Base-by-base conservation (phyloP, 2,888 invertebrate genomes). In the Pilophorus perplexus region DNA sequence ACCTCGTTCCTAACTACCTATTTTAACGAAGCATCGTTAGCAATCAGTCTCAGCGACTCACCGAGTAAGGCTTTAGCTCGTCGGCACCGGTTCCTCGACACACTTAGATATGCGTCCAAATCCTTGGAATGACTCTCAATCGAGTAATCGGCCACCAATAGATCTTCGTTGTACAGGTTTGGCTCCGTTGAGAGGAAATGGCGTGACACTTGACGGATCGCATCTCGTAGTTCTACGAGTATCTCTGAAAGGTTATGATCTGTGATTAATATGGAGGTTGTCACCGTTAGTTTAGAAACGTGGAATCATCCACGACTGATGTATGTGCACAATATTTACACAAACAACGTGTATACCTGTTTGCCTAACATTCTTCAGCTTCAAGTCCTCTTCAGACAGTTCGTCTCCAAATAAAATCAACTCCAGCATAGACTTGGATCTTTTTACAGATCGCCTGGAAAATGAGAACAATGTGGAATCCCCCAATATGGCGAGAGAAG, bases 331-430 rank as follows among this genome's bases (percentile, higher is more conserved):
- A n/a, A n/a, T n/a, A n/a, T n/a, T n/a, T n/a, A n/a, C n/a, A n/a
- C n/a, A n/a, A 33, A 33, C 6, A 8, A 33, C 6, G 12, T 33
- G 33, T 33, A 8, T 33, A 80, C 81, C 81, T 67, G 99, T 99
- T 80, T 98, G 98, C 70, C 91, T 87, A 59, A 99, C 93, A 80
- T 99, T 99, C 79, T 99, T 99, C 69, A 90, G 92, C 76, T 95
- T 89, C 12, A 89, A 81, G 77, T 91, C 90, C 72, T 93, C 92
- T 74, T 87, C 86, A 69, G 83, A 85, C 70, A 81, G 83, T 70
- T 87, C 87, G 75, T 88, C 88, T 37, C 92, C 91, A 79, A 93
- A 93, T 18, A 96, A 79, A 73, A 95, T 84, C 65, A 90, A 83
- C 76, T 94, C 93, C 71, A 96, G 85, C 71, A 95, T 86, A 0